Percentiles rank a stretch among this genome's conserved stretches.
Evolutionary conservation across 2,113 vertebrate species (phyloP).

Genomic region (Otus sunia): DNA sequence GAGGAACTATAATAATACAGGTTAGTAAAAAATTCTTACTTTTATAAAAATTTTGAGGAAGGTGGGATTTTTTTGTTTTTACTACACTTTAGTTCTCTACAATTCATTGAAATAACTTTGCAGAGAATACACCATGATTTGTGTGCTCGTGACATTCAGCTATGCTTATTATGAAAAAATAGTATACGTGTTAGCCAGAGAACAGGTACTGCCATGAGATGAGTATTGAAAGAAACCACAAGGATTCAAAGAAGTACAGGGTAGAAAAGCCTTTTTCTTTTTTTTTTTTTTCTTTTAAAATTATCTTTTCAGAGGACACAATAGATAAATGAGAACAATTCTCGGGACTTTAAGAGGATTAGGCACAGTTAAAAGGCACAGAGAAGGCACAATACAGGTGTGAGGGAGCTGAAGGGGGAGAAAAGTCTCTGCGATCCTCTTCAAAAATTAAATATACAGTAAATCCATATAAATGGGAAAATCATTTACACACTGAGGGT

Average conservation of each 20-base stretch:
- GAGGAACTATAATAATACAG: background rate
- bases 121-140: background rate
- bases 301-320: background rate
- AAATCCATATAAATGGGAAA: background rate
- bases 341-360: background rate
- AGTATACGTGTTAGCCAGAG: background rate
- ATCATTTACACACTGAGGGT: background rate
- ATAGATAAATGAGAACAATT: background rate
- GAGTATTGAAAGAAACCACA: background rate
- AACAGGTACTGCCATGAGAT: background rate
- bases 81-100: background rate
- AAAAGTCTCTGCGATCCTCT: background rate
- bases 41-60: background rate
- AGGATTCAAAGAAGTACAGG: background rate
- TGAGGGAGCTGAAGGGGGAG: background rate
- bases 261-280: background rate
- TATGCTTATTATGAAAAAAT: background rate
- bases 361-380: background rate
- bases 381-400: background rate
- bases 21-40: background rate
- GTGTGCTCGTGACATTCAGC: background rate
- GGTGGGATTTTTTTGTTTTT: background rate
- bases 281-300: accelerated
- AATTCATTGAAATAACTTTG: background rate
- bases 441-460: background rate